Evolutionary conservation across 2,888 invertebrate species (phyloP).

Genomic region (Hesperia comma): DNA sequence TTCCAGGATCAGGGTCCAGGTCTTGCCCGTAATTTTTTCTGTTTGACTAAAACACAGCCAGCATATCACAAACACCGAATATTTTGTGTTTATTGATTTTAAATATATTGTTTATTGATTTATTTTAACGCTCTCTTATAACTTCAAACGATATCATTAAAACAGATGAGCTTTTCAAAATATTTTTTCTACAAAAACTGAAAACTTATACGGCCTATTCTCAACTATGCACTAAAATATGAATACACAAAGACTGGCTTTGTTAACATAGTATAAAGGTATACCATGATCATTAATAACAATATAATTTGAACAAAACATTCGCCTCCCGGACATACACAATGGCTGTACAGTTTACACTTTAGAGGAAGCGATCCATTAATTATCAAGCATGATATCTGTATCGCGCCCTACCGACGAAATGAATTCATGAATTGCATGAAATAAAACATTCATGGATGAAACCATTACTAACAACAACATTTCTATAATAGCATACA

Average conservation of each 20-base stretch:
- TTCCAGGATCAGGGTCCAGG: no score
- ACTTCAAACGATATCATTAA: no score
- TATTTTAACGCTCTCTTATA: no score
- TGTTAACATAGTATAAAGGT: neutral
- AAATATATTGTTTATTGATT: no score
- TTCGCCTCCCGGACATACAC: slow-evolving; percentile 11
- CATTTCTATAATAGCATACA: no score
- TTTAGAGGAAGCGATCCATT: slow-evolving; percentile 26
- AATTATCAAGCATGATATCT: slow-evolving; percentile 22
- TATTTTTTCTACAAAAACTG: no score
- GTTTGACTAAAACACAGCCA: no score
- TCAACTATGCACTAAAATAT: neutral
- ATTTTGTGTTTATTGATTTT: no score
- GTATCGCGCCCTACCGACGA: slow-evolving; percentile 1
- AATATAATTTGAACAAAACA: slow-evolving; percentile 26
- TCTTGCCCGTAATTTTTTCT: no score
- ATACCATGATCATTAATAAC: slow-evolving; percentile 28
- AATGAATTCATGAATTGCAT: slow-evolving; percentile 2
- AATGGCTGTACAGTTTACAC: slow-evolving; percentile 25
- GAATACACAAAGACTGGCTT: slow-evolving; percentile 1
- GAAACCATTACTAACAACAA: neutral
- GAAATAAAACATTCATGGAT: neutral
- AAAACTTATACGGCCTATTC: no score
- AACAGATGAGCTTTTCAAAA: no score
- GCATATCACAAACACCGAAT: no score